A percentile compares a stretch with the other conserved stretches of the same genome.
These are phyloP conservation scores for Carlito syrichta DNA, from an alignment of 2,113 vertebrate species.

Conservation along the genomic window DNA sequence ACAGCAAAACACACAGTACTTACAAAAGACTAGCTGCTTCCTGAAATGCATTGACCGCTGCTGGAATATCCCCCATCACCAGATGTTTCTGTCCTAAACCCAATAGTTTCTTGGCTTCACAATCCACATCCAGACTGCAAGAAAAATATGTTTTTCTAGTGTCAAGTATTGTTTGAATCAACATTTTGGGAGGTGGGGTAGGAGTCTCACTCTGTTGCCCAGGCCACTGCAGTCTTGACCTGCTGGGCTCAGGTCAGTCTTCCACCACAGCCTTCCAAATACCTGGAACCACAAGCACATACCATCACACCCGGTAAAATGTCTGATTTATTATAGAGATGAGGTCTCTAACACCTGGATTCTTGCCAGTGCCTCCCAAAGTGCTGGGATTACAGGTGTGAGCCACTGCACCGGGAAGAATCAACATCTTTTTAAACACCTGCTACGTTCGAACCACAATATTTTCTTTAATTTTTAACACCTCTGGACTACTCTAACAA, in stretches of 20 bases:
- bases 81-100: slow-evolving; percentile 95
- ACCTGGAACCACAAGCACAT: too few relatives aligned
- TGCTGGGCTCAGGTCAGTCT: too few relatives aligned
- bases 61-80: slow-evolving; percentile 95
- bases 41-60: slow-evolving; percentile 95
- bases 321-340: too few relatives aligned
- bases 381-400: too few relatives aligned
- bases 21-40: slow-evolving; percentile 95
- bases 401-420: too few relatives aligned
- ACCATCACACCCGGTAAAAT: too few relatives aligned
- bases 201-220: too few relatives aligned
- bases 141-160: slow-evolving; percentile 33
- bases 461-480: not conserved
- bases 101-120: slow-evolving; percentile 94
- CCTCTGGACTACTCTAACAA: not conserved
- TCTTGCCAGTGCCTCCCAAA: too few relatives aligned
- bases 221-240: too few relatives aligned
- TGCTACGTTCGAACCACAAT: not conserved
- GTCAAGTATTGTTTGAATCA: slow-evolving; percentile 30
- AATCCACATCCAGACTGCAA: slow-evolving; percentile 88
- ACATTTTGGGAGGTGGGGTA: too few relatives aligned
- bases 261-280: too few relatives aligned
- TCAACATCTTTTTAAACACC: not conserved
- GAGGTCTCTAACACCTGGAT: too few relatives aligned
- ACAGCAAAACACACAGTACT: slow-evolving; percentile 78